Evolutionary conservation across 2,797 vertebrate species (phyloP).

Genomic region (Helostoma temminkii): DNA sequence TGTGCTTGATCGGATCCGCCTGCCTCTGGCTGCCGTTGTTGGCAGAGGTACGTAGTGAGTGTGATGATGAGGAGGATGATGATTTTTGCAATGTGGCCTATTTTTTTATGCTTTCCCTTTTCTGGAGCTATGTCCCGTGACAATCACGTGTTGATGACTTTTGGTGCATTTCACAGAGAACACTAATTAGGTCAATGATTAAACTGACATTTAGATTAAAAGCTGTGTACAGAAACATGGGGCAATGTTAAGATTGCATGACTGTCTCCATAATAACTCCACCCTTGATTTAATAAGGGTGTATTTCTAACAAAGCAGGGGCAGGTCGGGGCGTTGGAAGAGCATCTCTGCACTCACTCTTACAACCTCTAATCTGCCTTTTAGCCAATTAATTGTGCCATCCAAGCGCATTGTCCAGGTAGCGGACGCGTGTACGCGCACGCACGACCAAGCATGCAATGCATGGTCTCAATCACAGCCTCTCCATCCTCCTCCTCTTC

Average conservation of each 20-base stretch:
- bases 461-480: conserved; percentile 28
- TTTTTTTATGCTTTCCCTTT: neutral
- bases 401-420: conserved; percentile 34
- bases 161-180: conserved; percentile 15
- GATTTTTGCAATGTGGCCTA: conserved; percentile 44
- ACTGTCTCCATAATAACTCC: conserved; percentile 1
- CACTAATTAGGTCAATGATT: conserved; percentile 8
- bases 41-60: conserved; percentile 76
- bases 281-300: neutral
- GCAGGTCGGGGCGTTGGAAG: conserved; percentile 20
- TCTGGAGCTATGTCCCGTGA: conserved; percentile 13
- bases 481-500: conserved; percentile 1
- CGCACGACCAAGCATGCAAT: no score
- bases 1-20: conserved; percentile 79
- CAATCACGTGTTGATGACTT: conserved; percentile 49
- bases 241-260: neutral
- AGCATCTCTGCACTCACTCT: neutral
- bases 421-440: conserved; percentile 5
- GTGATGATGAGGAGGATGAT: neutral
- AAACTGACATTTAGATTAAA: conserved; percentile 7
- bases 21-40: conserved; percentile 78
- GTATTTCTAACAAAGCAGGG: conserved; percentile 48
- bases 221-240: neutral
- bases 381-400: conserved; percentile 50
- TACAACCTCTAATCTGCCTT: conserved; percentile 18